These are phyloP conservation scores for Okamejei kenojei DNA, from an alignment of 2,797 vertebrate species.

Conservation along the genomic window DNA sequence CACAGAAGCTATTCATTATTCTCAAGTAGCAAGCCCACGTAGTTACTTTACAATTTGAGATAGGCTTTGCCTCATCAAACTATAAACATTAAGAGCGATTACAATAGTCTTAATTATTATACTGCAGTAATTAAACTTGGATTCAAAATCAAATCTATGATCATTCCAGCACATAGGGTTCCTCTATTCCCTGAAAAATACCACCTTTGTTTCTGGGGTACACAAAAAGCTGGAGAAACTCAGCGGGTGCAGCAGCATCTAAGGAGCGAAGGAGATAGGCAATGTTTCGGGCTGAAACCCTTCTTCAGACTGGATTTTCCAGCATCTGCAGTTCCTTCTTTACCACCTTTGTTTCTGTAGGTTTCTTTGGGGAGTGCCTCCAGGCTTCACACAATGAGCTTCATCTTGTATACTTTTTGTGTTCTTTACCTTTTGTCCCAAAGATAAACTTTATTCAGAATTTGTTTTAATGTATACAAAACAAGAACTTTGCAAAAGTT, in stretches of 20 bases:
- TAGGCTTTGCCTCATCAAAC: background rate
- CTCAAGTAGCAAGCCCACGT: background rate
- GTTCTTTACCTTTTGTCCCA: too few species aligned
- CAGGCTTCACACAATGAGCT: background rate
- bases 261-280: too few species aligned
- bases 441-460: too few species aligned
- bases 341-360: too few species aligned
- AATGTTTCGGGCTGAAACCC: too few species aligned
- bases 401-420: background rate
- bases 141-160: background rate
- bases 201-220: too few species aligned
- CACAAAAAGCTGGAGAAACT: too few species aligned
- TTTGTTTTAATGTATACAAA: too few species aligned
- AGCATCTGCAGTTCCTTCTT: too few species aligned
- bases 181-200: background rate
- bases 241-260: too few species aligned
- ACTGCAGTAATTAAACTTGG: background rate
- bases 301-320: too few species aligned
- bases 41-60: background rate
- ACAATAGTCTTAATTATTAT: background rate
- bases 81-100: background rate
- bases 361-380: background rate
- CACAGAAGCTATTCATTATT: background rate
- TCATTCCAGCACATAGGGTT: background rate
- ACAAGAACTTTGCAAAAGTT: too few species aligned